Base-by-base conservation (phyloP, 2,797 vertebrate genomes). In the Halcyon leucocephala region DNA sequence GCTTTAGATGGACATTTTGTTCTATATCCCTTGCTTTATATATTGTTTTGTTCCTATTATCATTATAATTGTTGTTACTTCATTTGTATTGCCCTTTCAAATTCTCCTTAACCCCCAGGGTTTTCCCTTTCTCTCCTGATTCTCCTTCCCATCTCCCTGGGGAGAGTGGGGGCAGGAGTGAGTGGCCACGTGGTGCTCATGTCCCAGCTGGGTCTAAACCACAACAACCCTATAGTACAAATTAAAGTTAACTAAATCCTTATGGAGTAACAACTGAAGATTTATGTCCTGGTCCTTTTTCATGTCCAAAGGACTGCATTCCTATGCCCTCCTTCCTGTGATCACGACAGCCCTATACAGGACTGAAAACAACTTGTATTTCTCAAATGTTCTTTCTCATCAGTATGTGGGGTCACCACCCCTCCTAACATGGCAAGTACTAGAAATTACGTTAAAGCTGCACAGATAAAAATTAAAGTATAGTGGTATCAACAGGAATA, bases 221-320 rank as follows among this genome's bases (percentile, higher is more conserved):
- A 51, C 26, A 28, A 51, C 26, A 16, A 51, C 26, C 48, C 28
- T 52, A 4, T 57, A 60, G 55, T 20, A 46, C 14, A 57, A 39
- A 67, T 60, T 48, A 74, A 58, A 51, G 24, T 55, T n/a, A 77
- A 62, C 28, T 33, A 89, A 70, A 73, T 80, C 12, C 33, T 70
- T 80, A 67, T 0, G 1, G 12, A 54, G 18, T 49, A 58, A 55
- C 5, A 71, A 46, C 19, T 46, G 14, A 79, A 89, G 61, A 64
- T 37, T 64, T 83, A 39, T 4, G 7, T 44, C 25, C n/a, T 29
- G 57, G 46, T 15, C 20, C 3, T 2, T 91, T 55, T 64, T 31
- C 2, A 2, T 37, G 14, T 52, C n/a, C 0, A 0, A 82, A 77
- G 35, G 18, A 65, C 21, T 52, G 31, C n/a, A 37, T 22, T 46